These are phyloP conservation scores for Pocillopora meandrina DNA, from an alignment of 92 coral and sea anemone genomes.

Conservation along the genomic window DNA sequence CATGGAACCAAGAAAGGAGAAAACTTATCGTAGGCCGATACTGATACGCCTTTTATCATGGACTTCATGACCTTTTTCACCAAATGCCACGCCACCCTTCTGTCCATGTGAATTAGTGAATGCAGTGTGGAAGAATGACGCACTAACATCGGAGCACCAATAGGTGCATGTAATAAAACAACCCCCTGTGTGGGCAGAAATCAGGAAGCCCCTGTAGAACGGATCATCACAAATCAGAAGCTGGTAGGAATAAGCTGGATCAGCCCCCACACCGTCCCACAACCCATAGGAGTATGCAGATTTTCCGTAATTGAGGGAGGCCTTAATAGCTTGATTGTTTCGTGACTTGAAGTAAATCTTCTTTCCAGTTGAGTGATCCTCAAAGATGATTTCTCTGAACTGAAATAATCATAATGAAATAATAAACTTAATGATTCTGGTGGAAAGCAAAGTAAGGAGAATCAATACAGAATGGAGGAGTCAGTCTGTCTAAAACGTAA, in stretches of 20 bases:
- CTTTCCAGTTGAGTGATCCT: constrained; percentile 5
- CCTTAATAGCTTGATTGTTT: not conserved
- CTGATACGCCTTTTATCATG: constrained; percentile 11
- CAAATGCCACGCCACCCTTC: constrained; percentile 40
- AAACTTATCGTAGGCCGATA: constrained; percentile 37
- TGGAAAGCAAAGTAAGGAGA: no score
- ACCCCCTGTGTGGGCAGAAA: constrained; percentile 24
- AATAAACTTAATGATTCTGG: not conserved
- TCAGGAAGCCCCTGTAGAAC: constrained; percentile 35
- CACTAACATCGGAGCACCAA: constrained; percentile 24
- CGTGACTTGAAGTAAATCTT: constrained; percentile 14
- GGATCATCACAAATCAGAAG: constrained; percentile 20
- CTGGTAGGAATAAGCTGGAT: constrained; percentile 6
- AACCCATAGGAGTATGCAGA: not conserved
- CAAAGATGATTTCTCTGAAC: constrained; percentile 12
- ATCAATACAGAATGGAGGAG: no score
- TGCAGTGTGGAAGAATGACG: constrained; percentile 51
- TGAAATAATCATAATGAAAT: not conserved
- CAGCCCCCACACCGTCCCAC: constrained; percentile 20
- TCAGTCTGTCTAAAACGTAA: no score
- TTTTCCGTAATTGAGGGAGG: constrained; percentile 17
- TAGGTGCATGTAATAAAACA: constrained; percentile 30
- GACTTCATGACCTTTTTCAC: constrained; percentile 15
- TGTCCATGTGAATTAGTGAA: not conserved
- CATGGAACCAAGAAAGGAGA: no score